Conservation (phyloP, 2,797 vertebrate genomes). For the Acrocephalus scirpaceus region DNA sequence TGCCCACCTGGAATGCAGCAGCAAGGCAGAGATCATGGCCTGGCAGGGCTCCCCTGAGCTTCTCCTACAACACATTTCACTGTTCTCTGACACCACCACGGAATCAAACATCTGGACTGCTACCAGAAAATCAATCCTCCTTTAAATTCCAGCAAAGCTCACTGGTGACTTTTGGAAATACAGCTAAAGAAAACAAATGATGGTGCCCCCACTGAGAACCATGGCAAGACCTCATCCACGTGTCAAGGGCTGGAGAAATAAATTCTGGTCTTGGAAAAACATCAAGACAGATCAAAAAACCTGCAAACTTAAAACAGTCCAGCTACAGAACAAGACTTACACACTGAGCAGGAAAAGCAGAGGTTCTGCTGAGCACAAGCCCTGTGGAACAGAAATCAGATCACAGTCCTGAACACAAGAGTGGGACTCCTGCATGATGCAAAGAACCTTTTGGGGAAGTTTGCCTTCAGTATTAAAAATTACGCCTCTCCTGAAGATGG, state of each 20-base stretch:
- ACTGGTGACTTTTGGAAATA: accelerated
- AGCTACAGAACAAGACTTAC: not conserved
- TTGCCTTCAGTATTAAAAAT: not conserved
- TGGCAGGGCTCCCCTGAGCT: not conserved
- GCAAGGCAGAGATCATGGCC: not conserved
- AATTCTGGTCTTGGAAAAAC: not conserved
- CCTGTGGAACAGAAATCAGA: not conserved
- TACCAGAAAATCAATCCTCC: not conserved
- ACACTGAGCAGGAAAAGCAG: not conserved
- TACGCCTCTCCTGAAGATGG: not conserved
- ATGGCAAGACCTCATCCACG: not conserved
- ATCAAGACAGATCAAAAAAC: not conserved
- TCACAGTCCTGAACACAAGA: not conserved
- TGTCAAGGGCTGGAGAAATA: not conserved
- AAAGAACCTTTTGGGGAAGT: not conserved
- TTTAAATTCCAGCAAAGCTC: not conserved
- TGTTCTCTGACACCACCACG: accelerated
- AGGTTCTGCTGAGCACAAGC: not conserved
- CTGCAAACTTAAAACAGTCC: accelerated
- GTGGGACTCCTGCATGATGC: not conserved
- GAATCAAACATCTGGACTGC: not conserved
- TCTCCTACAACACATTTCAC: not conserved
- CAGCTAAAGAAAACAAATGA: not conserved
- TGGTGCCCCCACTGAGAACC: not conserved
- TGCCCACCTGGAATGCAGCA: accelerated